A percentile compares a stretch with the other conserved stretches of the same genome.
phyloP scores from a whole-genome alignment of 2,888 invertebrate genomes.

The Cryptocephalus primarius region DNA sequence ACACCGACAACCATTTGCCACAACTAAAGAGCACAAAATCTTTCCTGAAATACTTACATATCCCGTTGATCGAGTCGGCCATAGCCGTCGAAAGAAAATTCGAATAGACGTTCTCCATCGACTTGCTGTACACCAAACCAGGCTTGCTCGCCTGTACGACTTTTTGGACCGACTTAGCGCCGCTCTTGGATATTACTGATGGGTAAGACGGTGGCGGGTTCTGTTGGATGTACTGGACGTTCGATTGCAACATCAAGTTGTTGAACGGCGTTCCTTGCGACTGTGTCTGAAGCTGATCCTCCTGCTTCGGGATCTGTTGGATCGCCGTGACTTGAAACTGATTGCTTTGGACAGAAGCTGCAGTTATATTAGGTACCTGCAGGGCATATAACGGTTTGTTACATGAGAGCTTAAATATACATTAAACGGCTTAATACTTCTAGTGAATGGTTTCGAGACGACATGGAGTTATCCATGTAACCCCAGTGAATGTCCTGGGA shows the following conservation, averaged over 20 bases:
- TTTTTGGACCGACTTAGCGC: slow-evolving; percentile 18
- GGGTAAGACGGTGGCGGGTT: slow-evolving; percentile 30
- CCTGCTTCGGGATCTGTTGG: background rate
- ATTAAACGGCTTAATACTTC: too few species aligned
- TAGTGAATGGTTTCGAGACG: too few species aligned
- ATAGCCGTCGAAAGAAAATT: too few species aligned
- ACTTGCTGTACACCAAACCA: slow-evolving; percentile 13
- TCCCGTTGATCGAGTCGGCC: too few species aligned
- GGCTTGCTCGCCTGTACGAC: slow-evolving; percentile 2
- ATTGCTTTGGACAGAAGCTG: too few species aligned
- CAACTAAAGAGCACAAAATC: slow-evolving; percentile 3
- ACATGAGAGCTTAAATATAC: too few species aligned
- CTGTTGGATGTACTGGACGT: slow-evolving; percentile 21
- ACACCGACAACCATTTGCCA: slow-evolving; percentile 11
- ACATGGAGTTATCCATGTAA: slow-evolving; percentile 12
- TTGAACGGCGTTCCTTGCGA: slow-evolving; percentile 3
- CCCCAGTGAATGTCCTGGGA: slow-evolving; percentile 13
- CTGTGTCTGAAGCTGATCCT: slow-evolving; percentile 1
- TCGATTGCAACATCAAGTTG: slow-evolving; percentile 5
- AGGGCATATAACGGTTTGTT: too few species aligned
- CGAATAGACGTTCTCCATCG: slow-evolving; percentile 13
- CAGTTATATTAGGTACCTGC: too few species aligned
- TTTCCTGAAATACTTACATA: too few species aligned
- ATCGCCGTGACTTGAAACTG: too few species aligned
- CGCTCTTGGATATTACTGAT: slow-evolving; percentile 25